Percentiles rank a stretch among this genome's conserved stretches.
These are phyloP conservation scores for Melanophora roralis DNA, from an alignment of 2,888 invertebrate genomes.

Conservation along the genomic window DNA sequence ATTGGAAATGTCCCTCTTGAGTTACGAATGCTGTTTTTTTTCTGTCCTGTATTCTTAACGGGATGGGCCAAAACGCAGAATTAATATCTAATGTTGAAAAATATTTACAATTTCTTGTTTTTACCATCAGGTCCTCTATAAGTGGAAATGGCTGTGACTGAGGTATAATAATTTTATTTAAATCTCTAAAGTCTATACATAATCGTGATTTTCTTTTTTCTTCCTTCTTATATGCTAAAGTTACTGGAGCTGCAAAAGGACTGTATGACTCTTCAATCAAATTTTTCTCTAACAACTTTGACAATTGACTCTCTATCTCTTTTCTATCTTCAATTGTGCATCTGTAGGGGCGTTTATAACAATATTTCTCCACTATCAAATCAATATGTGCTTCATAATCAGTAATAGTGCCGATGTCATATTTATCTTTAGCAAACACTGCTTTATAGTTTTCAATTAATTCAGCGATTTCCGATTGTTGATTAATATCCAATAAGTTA, in stretches of 20 bases:
- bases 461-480: constrained; percentile 19
- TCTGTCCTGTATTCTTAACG: constrained; percentile 55
- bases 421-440: constrained; percentile 66
- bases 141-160: constrained; percentile 62
- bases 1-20: constrained; percentile 63
- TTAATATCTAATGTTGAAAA: constrained; percentile 58
- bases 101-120: constrained; percentile 54
- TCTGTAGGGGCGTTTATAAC: constrained; percentile 54
- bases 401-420: constrained; percentile 64
- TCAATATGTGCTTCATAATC: constrained; percentile 66
- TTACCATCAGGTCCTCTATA: constrained; percentile 55
- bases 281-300: constrained; percentile 49
- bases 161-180: constrained; percentile 60
- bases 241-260: constrained; percentile 62
- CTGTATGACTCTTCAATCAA: constrained; percentile 61
- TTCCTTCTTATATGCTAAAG: constrained; percentile 63
- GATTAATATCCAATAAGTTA: neutral
- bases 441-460: constrained; percentile 62
- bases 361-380: constrained; percentile 59
- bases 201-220: constrained; percentile 60
- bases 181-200: constrained; percentile 59
- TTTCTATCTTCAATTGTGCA: constrained; percentile 59
- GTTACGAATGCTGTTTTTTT: constrained; percentile 62
- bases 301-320: constrained; percentile 60
- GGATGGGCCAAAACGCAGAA: constrained; percentile 60